Conservation (phyloP, 30 jellyfish, hydroid and myxozoan genomes). For the Sanderia malayensis region DNA sequence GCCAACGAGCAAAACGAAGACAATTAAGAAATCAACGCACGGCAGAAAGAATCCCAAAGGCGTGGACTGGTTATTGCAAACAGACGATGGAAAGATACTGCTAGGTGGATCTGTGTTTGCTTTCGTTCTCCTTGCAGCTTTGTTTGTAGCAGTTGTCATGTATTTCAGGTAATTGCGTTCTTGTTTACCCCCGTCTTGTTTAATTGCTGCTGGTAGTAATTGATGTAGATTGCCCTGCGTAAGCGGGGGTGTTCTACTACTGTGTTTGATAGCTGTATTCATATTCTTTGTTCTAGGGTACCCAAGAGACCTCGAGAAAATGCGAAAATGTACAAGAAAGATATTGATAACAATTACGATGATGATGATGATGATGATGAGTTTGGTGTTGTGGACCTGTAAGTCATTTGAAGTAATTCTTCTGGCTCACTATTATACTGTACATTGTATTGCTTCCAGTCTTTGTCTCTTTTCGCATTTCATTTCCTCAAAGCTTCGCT, state of each 20-base stretch:
- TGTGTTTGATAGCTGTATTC: not conserved
- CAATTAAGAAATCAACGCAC: not conserved
- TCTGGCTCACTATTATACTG: no score
- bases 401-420: no score
- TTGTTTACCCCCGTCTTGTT: no score
- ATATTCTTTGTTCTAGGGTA: not conserved
- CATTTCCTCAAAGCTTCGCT: no score
- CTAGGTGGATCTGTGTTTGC: constrained; percentile 48
- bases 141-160: constrained; percentile 31
- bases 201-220: no score
- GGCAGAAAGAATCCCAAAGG: not conserved
- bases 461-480: no score
- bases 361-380: constrained; percentile 1
- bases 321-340: not conserved
- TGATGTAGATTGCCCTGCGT: no score
- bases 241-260: not conserved
- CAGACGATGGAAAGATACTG: constrained; percentile 48
- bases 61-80: constrained; percentile 32
- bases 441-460: no score
- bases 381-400: constrained; percentile 6
- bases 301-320: not conserved
- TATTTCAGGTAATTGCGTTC: constrained; percentile 56
- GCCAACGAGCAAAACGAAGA: not conserved
- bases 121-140: constrained; percentile 19
- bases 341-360: not conserved